phyloP scores from a whole-genome alignment of 2,113 vertebrate species.

The Peromyscus californicus region DNA sequence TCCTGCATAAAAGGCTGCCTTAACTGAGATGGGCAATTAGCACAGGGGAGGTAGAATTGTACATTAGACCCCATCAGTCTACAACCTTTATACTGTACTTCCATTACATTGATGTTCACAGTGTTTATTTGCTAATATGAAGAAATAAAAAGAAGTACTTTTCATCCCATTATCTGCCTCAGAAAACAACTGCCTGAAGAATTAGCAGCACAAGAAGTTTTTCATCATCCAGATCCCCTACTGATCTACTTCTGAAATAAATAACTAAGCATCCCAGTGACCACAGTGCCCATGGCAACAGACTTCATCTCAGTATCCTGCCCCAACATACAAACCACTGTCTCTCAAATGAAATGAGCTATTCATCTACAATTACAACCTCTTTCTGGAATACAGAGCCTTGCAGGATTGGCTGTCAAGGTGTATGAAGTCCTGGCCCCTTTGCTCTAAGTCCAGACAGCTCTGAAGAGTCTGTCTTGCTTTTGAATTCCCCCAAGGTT shows the following conservation, averaged over 20 bases:
- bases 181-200: conserved; percentile 60
- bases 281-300: neutral
- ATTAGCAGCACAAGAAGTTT: neutral
- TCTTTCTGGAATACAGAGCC: neutral
- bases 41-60: neutral
- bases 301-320: neutral
- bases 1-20: conserved; percentile 11
- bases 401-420: neutral
- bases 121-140: conserved; percentile 65
- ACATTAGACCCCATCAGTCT: neutral
- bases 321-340: neutral
- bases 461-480: neutral
- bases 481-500: neutral
- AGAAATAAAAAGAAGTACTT: conserved; percentile 52
- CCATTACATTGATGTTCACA: neutral
- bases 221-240: conserved; percentile 2
- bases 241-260: conserved; percentile 15
- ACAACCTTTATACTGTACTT: neutral
- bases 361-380: neutral
- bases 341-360: neutral
- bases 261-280: neutral
- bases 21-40: conserved; percentile 31
- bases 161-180: conserved; percentile 26
- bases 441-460: neutral
- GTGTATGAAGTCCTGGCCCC: neutral